A percentile compares a stretch with the other conserved stretches of the same genome.
Conservation (phyloP, 2,797 vertebrate genomes). For the Myotis findleyi region DNA sequence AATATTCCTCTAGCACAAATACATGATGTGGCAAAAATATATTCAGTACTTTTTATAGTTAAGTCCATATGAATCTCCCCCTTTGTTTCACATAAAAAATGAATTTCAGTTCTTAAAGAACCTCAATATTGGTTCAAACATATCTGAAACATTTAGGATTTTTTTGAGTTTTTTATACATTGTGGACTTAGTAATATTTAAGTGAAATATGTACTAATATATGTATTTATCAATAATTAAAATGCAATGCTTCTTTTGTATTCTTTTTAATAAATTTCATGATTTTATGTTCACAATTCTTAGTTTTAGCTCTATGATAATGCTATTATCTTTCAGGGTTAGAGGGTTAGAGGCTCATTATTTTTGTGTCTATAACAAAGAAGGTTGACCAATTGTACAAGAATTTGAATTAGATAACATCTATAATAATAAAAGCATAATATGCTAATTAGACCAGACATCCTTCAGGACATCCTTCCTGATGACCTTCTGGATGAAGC, state of each 20-base stretch:
- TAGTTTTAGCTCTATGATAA: not conserved
- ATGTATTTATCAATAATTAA: slow-evolving; percentile 16
- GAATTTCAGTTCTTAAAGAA: slow-evolving; percentile 25
- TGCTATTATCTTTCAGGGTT: not conserved
- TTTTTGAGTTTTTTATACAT: not conserved
- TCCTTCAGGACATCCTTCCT: too few species aligned
- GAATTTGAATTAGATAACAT: not conserved
- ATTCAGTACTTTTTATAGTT: slow-evolving; percentile 42
- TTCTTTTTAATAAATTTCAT: not conserved
- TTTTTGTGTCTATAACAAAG: not conserved
- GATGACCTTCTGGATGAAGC: too few species aligned
- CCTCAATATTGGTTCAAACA: not conserved
- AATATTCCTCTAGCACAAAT: not conserved
- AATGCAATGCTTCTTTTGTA: not conserved
- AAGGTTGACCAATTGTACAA: not conserved
- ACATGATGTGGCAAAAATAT: not conserved
- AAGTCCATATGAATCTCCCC: not conserved
- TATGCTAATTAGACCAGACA: too few species aligned
- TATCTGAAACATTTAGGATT: not conserved
- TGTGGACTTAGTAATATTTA: not conserved
- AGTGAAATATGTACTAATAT: not conserved
- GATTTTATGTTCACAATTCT: slow-evolving; percentile 15
- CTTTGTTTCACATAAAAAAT: not conserved
- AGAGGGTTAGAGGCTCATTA: not conserved
- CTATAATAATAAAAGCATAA: too few species aligned